Evolutionary conservation across 2,888 invertebrate genomes (phyloP), one percentile per base, ranked within the genome.

Genomic region (Rotaria sp.): DNA sequence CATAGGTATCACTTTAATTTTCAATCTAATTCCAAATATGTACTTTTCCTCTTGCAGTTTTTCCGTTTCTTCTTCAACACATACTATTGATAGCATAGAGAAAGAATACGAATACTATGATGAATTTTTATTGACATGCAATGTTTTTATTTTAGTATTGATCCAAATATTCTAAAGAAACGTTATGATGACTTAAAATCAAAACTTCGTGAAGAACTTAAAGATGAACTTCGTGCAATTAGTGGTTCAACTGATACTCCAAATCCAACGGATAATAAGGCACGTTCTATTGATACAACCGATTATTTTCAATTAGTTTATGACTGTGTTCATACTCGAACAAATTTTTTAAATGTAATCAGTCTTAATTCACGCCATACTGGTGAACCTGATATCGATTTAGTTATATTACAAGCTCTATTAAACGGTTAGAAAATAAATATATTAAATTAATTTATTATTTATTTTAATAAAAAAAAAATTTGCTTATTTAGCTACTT

Each of bases 361-460:
- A 45, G 80, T n/a, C 26, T 80, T 26, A 26, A 80, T 80, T n/a
- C 45, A n/a, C 80, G 45, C 5, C 45, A 45, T 80, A 45, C 80
- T 13, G 45, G 26, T 26, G 80, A 80, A 80, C 80, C 80, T 55
- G 90, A 90, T 84, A 89, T 91, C 50, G 91, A 91, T 86, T 88
- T 91, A 52, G 90, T 90, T 80, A 90, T 91, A 84, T 88, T 91
- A 74, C 89, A 90, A 87, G 90, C 91, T 75, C 88, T 91, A 21
- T 88, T 91, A 45, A 91, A 91, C 90, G 90, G 80, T 80, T 18
- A 3, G 50, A 3, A 80, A n/a, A 59, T 10, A 52, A 52, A 24
- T 2, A 24, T 35, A 11, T 41, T 8, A 11, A 18, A 13, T 50
- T 50, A 3, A 18, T 50, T 50, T 5, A 45, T 45, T 45, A 11